A percentile compares a stretch with the other conserved stretches of the same genome.
Conservation (phyloP, 2,888 invertebrate species). For the Caenorhabditis uteleia region DNA sequence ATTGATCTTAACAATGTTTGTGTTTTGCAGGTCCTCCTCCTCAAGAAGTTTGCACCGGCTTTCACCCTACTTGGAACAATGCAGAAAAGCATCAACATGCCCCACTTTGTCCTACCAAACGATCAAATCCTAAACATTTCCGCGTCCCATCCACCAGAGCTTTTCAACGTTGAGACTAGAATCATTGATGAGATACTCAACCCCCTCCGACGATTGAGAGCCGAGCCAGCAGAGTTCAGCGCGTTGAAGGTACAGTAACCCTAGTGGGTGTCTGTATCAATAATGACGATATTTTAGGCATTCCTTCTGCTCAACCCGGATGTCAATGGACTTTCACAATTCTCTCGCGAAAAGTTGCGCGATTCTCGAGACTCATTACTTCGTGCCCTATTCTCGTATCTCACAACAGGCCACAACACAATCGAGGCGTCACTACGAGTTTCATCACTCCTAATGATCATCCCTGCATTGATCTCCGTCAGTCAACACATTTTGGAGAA, state of each 20-base stretch:
- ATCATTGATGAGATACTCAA: constrained; percentile 63
- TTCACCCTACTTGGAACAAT: constrained; percentile 60
- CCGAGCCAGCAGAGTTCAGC: constrained; percentile 62
- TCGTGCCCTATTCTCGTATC: constrained; percentile 59
- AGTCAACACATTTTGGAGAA: constrained; percentile 44
- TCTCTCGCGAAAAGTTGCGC: constrained; percentile 51
- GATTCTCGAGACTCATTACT: constrained; percentile 62
- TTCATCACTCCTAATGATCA: constrained; percentile 61
- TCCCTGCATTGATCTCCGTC: constrained; percentile 60
- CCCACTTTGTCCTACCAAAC: constrained; percentile 64
- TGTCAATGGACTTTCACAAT: constrained; percentile 50
- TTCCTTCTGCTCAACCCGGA: constrained; percentile 62
- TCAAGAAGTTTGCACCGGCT: constrained; percentile 58
- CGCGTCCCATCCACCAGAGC: constrained; percentile 26
- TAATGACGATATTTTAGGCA: constrained; percentile 43
- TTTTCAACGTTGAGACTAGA: constrained; percentile 35
- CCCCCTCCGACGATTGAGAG: constrained; percentile 59
- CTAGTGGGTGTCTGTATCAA: too few species aligned
- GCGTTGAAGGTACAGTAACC: constrained; percentile 51
- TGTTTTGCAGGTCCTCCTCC: constrained; percentile 56
- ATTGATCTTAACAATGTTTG: too few species aligned
- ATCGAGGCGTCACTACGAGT: constrained; percentile 63
- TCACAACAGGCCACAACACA: constrained; percentile 44
- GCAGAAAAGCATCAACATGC: constrained; percentile 59
- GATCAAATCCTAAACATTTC: constrained; percentile 58